Base-by-base conservation (phyloP, 1,140 invertebrate genomes). In the Ips nitidus region DNA sequence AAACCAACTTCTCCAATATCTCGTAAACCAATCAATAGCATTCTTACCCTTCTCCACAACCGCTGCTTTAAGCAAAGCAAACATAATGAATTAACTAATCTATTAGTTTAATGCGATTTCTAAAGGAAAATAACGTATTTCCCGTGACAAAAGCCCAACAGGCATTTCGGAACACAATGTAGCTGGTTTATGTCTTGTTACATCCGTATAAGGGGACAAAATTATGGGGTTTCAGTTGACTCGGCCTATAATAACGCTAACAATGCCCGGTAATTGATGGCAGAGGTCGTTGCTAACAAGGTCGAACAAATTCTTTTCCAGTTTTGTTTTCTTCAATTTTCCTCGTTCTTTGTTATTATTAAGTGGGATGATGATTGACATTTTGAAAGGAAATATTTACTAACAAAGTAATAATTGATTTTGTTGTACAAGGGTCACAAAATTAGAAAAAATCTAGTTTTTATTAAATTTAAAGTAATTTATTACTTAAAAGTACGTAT, bases 151-250 rank as follows among this genome's bases (percentile, higher is more conserved):
- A 66, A 58, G 40, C 52, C 43, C 41, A 8, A 43, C 53, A 50
- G 43, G 39, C 64, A 66, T 57, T 66, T 58, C 58, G 6, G 8
- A 69, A 62, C 58, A 69, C 59, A 69, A 69, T 69, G 66, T 69
- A 41, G 50, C 41, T 56, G 43, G 57, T 69, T 69, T 62, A 69
- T 69, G 50, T 62, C 66, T 69, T 69, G 66, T 62, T 69, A 69
- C 47, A 62, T 69, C 66, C 59, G 59, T 59, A 69, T 69, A 69
- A 69, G 50, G 22, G 59, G 58, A 58, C 38, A 62, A 55, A 69
- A 69, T 69, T 69, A 69, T 69, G 62, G 59, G 66, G 66, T 69
- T 69, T 69, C 58, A 59, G 66, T 69, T 69, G 66, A 61, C 66
- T 69, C 47, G 66, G 59, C 59, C 58, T 62, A 69, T 69, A 69